A percentile compares a stretch with the other conserved stretches of the same genome.
These are phyloP conservation scores for Dendroctonus valens DNA, from an alignment of 1,140 invertebrate genomes.

Conservation along the genomic window DNA sequence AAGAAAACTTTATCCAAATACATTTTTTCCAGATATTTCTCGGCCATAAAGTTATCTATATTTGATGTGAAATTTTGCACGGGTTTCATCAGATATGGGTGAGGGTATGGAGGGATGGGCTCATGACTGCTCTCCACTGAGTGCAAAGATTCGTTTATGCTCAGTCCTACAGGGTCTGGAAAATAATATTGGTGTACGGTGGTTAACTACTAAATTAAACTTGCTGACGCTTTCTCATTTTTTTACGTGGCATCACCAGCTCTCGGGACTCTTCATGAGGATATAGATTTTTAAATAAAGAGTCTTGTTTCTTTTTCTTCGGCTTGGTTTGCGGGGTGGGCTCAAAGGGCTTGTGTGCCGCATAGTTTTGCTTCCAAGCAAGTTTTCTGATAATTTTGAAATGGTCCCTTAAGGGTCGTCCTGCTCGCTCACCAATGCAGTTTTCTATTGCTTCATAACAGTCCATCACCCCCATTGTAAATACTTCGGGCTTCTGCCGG, in stretches of 20 bases:
- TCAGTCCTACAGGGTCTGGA: too few relatives aligned
- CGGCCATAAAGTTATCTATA: slow-evolving; percentile 53
- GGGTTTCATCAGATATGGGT: slow-evolving; percentile 44
- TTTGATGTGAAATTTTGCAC: slow-evolving; percentile 53
- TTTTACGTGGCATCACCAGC: too few relatives aligned
- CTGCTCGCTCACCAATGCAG: slow-evolving; percentile 43
- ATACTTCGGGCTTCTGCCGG: slow-evolving; percentile 55
- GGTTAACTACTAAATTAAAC: too few relatives aligned
- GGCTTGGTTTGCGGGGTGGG: slow-evolving; percentile 49
- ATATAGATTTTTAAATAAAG: too few relatives aligned
- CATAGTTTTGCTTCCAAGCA: slow-evolving; percentile 44
- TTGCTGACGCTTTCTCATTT: too few relatives aligned
- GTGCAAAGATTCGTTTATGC: slow-evolving; percentile 47
- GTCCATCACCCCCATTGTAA: slow-evolving; percentile 54
- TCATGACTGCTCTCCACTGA: slow-evolving; percentile 45
- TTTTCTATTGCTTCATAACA: slow-evolving; percentile 44
- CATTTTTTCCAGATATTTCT: slow-evolving; percentile 58
- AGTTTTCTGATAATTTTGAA: slow-evolving; percentile 48
- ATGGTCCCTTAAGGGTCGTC: slow-evolving; percentile 46
- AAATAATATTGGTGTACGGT: too few relatives aligned
- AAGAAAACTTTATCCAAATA: slow-evolving; percentile 57
- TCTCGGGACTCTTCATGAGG: too few relatives aligned
- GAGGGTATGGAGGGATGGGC: slow-evolving; percentile 38
- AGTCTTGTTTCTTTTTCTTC: slow-evolving; percentile 11
- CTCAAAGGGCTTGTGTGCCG: slow-evolving; percentile 52